These are phyloP conservation scores for Diplodus sargus DNA, from an alignment of 2,797 vertebrate genomes.

Conservation along the genomic window DNA sequence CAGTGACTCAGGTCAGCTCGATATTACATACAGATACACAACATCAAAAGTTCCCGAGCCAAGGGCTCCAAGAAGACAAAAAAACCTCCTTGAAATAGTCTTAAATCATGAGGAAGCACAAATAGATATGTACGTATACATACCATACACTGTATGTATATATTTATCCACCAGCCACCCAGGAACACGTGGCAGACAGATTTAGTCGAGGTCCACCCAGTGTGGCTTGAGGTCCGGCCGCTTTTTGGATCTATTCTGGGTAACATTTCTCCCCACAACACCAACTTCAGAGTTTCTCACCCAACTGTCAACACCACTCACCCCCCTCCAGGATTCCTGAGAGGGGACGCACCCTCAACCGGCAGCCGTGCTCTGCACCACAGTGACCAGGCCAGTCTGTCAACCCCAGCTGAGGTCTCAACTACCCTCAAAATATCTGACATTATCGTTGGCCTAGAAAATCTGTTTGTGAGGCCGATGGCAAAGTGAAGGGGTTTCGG, in stretches of 20 bases:
- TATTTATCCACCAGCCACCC: conserved; percentile 49
- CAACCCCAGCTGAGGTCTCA: conserved; percentile 50
- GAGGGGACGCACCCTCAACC: conserved; percentile 68
- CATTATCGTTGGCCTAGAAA: conserved; percentile 35
- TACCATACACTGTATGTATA: conserved; percentile 29
- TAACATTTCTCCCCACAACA: conserved; percentile 63
- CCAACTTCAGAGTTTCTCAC: conserved; percentile 52
- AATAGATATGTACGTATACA: conserved; percentile 12
- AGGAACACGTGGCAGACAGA: conserved; percentile 66
- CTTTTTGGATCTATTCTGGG: conserved; percentile 69
- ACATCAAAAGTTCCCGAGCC: background rate
- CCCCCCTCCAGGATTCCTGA: conserved; percentile 57
- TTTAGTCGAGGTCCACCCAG: conserved; percentile 71
- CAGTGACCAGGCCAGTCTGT: conserved; percentile 59
- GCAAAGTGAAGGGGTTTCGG: background rate
- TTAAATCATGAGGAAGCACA: background rate
- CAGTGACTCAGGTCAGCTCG: background rate
- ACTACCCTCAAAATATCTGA: conserved; percentile 57
- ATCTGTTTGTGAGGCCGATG: conserved; percentile 18
- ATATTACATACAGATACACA: background rate
- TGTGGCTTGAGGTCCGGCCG: conserved; percentile 69
- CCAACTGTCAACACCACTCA: conserved; percentile 41
- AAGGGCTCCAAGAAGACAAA: background rate
- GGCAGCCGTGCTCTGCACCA: conserved; percentile 56
- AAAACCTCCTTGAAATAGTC: background rate